Conservation (phyloP, 2,888 invertebrate genomes). For the Eupelmus urozonus region DNA sequence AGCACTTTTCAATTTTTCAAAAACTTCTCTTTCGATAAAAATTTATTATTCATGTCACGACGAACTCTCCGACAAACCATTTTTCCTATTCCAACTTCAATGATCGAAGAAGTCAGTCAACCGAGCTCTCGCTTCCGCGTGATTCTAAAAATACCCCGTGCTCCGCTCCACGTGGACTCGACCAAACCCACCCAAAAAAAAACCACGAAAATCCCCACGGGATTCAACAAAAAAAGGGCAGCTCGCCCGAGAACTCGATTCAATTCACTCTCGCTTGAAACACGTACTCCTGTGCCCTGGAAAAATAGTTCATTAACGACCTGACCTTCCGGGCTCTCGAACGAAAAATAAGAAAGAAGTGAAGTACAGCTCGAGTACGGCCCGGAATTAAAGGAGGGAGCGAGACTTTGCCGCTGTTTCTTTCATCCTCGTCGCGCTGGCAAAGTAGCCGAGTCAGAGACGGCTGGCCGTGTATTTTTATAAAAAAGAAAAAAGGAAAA, state of each 20-base stretch:
- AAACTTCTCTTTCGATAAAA: no score
- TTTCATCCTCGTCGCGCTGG: background rate
- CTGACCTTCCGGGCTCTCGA: slow-evolving; percentile 32
- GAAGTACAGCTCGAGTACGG: slow-evolving; percentile 6
- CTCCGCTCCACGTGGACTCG: no score
- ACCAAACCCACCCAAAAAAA: no score
- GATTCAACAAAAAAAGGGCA: background rate
- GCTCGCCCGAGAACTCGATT: background rate
- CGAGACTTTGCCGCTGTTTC: background rate
- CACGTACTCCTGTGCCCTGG: background rate
- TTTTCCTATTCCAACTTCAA: no score
- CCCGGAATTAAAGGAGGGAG: slow-evolving; percentile 24
- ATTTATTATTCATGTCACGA: no score
- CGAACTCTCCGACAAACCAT: no score
- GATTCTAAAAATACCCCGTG: no score
- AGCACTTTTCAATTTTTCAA: no score
- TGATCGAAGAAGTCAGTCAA: no score
- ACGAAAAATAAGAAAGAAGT: slow-evolving; percentile 13
- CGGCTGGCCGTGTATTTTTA: slow-evolving; percentile 15
- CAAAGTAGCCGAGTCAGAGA: background rate
- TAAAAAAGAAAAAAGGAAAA: background rate
- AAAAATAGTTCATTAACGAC: slow-evolving; percentile 48
- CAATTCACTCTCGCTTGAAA: background rate
- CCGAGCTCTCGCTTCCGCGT: no score
- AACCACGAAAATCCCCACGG: background rate